Evolutionary conservation across 2,888 invertebrate species (phyloP).

Genomic region (Aphidius colemani): DNA sequence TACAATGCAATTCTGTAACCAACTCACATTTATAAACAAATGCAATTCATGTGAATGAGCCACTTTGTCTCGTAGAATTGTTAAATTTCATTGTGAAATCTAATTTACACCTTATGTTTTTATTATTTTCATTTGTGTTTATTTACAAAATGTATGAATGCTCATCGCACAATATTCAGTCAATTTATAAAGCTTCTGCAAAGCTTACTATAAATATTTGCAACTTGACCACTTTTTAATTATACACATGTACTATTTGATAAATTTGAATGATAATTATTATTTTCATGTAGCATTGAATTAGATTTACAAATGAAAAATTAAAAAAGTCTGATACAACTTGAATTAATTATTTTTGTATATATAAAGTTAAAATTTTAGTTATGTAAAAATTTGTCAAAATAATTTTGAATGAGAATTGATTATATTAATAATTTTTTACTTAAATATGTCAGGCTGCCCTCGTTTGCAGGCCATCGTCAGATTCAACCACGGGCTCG

Average conservation of each 20-base stretch:
- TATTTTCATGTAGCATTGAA: too few relatives aligned
- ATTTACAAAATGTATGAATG: background rate
- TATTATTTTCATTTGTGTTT: constrained; percentile 20
- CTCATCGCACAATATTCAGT: background rate
- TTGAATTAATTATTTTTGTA: too few relatives aligned
- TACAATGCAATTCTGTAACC: constrained; percentile 9
- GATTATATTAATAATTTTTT: constrained; percentile 35
- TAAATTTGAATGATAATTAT: background rate
- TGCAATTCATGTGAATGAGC: background rate
- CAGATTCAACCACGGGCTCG: constrained; percentile 53
- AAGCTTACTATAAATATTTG: background rate
- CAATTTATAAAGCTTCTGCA: background rate
- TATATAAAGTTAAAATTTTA: too few relatives aligned
- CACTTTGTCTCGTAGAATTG: constrained; percentile 6
- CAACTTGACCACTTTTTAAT: background rate
- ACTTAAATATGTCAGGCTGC: constrained; percentile 57
- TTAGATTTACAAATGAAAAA: too few relatives aligned
- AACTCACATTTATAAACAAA: constrained; percentile 2
- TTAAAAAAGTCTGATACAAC: too few relatives aligned
- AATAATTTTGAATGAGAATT: background rate
- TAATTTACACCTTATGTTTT: constrained; percentile 28
- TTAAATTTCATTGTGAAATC: constrained; percentile 28
- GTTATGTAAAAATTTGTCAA: too few relatives aligned
- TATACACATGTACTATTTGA: background rate
- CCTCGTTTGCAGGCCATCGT: constrained; percentile 60